phyloP scores from a whole-genome alignment of 2,797 vertebrate genomes.

The Petrocephalus sullivani region DNA sequence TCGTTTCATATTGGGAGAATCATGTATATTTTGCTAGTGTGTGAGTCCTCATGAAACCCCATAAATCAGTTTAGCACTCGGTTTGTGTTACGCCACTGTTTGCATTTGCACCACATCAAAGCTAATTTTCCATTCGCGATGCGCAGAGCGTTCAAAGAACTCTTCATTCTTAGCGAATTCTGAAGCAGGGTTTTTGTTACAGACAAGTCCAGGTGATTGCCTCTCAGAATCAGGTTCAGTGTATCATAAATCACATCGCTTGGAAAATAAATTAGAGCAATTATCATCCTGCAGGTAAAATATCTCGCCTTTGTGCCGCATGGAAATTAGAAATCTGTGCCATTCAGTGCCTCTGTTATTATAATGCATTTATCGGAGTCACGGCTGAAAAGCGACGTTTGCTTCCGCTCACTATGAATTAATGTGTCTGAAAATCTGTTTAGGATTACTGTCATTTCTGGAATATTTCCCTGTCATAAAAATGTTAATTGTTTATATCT shows the following conservation, averaged over 20 bases:
- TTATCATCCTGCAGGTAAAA: constrained; percentile 16
- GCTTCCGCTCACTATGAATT: neutral
- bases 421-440: constrained; percentile 13
- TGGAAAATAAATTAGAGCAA: constrained; percentile 14
- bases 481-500: constrained; percentile 17
- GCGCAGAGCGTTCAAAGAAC: neutral
- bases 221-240: neutral
- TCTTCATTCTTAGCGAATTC: neutral
- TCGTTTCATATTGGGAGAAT: neutral
- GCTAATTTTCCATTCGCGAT: neutral
- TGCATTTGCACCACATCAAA: neutral
- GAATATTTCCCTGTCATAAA: neutral
- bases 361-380: neutral
- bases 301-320: constrained; percentile 7
- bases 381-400: neutral
- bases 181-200: neutral
- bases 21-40: neutral
- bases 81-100: neutral
- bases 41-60: neutral
- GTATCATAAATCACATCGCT: constrained; percentile 14
- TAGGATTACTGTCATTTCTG: neutral
- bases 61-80: neutral
- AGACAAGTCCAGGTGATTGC: neutral
- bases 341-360: neutral
- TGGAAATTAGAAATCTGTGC: constrained; percentile 13